A percentile compares a stretch with the other conserved stretches of the same genome.
phyloP scores from a whole-genome alignment of 2,113 vertebrate species.

The Sardina pilchardus region DNA sequence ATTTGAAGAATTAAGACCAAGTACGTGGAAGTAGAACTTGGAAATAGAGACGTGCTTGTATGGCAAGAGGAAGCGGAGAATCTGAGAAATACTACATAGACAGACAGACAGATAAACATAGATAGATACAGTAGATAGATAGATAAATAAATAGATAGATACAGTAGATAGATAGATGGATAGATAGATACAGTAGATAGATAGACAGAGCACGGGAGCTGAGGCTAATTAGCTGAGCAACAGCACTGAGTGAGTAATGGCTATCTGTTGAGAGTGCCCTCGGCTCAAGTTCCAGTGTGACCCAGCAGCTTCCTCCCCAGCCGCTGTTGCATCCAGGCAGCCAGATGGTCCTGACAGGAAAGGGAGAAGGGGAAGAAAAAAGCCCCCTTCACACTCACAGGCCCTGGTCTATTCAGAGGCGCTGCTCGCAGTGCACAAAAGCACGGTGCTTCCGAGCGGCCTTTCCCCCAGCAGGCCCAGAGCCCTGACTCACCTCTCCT shows the following conservation, averaged over 20 bases:
- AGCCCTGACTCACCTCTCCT: not conserved
- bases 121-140: no score
- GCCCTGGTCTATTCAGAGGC: not conserved
- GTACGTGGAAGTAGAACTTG: no score
- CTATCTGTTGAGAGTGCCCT: not conserved
- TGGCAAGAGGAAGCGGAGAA: no score
- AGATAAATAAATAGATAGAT: no score
- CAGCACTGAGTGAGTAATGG: not conserved
- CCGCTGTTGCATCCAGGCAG: not conserved
- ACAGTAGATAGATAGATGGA: no score
- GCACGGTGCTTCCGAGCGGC: not conserved
- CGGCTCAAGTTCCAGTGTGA: not conserved
- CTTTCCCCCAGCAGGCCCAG: no score
- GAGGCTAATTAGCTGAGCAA: not conserved
- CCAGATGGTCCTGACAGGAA: not conserved
- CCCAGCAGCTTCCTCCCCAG: not conserved
- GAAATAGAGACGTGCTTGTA: no score
- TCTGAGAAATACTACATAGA: no score
- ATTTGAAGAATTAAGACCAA: no score
- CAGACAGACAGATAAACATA: no score
- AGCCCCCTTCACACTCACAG: not conserved
- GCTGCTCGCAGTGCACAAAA: not conserved
- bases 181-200: no score
- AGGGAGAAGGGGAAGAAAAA: no score
- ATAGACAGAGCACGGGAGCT: not conserved